Evolutionary conservation across 2,888 invertebrate species (phyloP).

Genomic region (Leptopilina myrica): DNA sequence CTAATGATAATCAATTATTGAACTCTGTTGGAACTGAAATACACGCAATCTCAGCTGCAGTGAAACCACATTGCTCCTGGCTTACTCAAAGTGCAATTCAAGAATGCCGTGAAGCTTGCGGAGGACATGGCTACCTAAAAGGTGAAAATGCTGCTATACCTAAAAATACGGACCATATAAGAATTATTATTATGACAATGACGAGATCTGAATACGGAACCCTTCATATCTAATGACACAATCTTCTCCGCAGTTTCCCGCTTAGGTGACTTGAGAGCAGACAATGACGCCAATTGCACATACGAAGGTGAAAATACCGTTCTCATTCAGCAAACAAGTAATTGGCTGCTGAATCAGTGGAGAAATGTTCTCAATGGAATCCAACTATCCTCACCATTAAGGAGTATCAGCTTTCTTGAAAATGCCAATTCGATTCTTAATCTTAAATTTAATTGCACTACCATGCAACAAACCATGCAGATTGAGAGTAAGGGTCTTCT

Average conservation of each 20-base stretch:
- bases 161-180: background rate
- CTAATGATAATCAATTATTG: conserved; percentile 64
- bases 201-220: too few species aligned
- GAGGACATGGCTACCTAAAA: conserved; percentile 94
- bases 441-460: conserved; percentile 78
- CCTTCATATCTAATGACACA: too few species aligned
- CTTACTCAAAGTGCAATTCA: conserved; percentile 91
- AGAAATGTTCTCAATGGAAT: conserved; percentile 72
- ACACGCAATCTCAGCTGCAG: conserved; percentile 87
- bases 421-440: conserved; percentile 78
- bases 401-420: conserved; percentile 82
- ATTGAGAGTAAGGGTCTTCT: conserved; percentile 81
- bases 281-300: conserved; percentile 91
- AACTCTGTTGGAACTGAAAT: conserved; percentile 82
- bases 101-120: conserved; percentile 95
- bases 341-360: conserved; percentile 87
- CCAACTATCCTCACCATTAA: conserved; percentile 80
- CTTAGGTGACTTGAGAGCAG: conserved; percentile 86
- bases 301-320: conserved; percentile 96
- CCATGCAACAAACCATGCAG: conserved; percentile 77
- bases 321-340: conserved; percentile 90
- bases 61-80: conserved; percentile 91
- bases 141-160: conserved; percentile 76
- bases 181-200: too few species aligned
- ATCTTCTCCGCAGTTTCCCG: conserved; percentile 81